Evolutionary conservation across 1,140 invertebrate genomes (phyloP).

Genomic region (Periplaneta americana): DNA sequence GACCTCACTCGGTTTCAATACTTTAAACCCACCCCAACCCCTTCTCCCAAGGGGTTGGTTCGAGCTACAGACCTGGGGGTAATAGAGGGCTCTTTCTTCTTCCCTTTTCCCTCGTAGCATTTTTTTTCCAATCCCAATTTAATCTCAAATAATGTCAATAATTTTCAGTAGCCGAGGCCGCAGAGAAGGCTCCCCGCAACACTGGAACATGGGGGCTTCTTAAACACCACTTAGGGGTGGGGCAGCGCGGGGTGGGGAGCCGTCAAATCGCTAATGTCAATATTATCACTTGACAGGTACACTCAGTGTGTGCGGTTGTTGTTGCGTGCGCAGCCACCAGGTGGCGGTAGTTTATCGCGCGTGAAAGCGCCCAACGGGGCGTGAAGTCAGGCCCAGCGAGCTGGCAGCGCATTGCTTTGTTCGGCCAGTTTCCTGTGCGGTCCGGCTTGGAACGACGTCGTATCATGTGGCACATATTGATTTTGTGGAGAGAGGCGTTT

Average conservation of each 20-base stretch:
- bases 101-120: not conserved
- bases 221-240: not conserved
- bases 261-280: conserved; percentile 15
- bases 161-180: conserved; percentile 5
- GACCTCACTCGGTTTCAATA: not conserved
- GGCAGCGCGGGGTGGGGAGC: not conserved
- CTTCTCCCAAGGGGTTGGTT: not conserved
- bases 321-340: not conserved
- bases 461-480: no score
- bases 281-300: conserved; percentile 1
- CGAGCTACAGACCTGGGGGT: not conserved
- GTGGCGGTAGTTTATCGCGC: not conserved
- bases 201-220: not conserved
- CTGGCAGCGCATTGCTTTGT: not conserved
- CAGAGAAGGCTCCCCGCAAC: not conserved
- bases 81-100: not conserved
- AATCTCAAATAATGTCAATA: conserved; percentile 31
- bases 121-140: conserved; percentile 33
- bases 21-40: not conserved
- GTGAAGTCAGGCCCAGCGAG: not conserved
- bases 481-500: no score
- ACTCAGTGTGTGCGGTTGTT: no score
- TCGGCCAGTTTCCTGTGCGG: no score
- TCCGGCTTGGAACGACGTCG: no score
- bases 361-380: not conserved